phyloP scores from a whole-genome alignment of 1,140 invertebrate species.

The Trichomalopsis sarcophagae region DNA sequence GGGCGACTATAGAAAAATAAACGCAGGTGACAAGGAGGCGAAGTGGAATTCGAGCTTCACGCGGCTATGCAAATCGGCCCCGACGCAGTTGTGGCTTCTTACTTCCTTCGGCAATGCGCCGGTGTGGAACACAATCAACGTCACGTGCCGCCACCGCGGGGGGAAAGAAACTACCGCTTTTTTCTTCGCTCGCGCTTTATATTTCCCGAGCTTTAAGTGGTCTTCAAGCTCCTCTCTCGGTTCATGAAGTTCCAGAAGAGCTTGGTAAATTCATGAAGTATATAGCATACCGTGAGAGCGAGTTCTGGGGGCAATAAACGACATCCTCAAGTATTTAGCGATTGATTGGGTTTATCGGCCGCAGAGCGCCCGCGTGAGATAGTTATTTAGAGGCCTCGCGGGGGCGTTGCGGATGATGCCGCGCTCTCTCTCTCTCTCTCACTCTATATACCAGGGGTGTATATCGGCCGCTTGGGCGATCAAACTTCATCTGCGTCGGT shows the following conservation, averaged over 20 bases:
- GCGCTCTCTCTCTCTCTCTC: no score
- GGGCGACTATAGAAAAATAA: neutral
- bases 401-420: neutral
- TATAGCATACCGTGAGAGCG: no score
- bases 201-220: neutral
- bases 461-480: neutral
- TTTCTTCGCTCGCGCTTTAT: slow-evolving; percentile 2
- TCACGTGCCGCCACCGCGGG: neutral
- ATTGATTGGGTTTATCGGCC: neutral
- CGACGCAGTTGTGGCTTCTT: neutral
- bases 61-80: slow-evolving; percentile 13
- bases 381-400: neutral
- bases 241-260: neutral
- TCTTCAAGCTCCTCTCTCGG: no score
- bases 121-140: slow-evolving; percentile 21
- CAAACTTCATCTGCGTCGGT: neutral
- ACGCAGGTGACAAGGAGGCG: no score
- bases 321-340: neutral
- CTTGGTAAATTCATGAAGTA: neutral
- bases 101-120: neutral
- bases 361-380: neutral
- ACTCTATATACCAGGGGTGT: neutral
- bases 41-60: slow-evolving; percentile 34
- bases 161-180: neutral
- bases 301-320: neutral